Conservation (phyloP, 1,140 invertebrate species). For the Nasonia longicornis region DNA sequence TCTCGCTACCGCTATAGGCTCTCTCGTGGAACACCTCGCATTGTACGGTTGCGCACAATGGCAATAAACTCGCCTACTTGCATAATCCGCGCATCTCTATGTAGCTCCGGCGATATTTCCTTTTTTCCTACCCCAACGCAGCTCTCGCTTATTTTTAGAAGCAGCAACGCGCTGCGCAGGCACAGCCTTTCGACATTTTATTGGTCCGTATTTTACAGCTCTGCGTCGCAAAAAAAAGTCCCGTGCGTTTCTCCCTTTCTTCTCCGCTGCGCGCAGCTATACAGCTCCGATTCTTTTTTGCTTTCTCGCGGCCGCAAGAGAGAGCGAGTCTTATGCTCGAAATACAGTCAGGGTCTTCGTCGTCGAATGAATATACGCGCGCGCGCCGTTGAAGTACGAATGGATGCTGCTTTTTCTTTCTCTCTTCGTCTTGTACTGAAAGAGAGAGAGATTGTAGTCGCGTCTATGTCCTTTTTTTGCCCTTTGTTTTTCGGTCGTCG, state of each 20-base stretch:
- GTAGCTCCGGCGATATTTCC: neutral
- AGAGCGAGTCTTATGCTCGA: neutral
- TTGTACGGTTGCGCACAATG: neutral
- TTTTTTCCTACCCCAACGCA: neutral
- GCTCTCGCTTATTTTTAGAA: slow-evolving; percentile 19
- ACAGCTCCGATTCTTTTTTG: neutral
- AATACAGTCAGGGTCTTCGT: slow-evolving; percentile 3
- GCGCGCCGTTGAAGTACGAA: neutral
- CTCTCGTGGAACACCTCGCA: neutral
- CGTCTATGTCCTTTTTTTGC: neutral
- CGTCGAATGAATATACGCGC: neutral
- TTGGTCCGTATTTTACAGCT: slow-evolving; percentile 34
- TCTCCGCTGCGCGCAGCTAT: neutral
- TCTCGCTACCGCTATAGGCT: neutral
- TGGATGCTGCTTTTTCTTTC: neutral
- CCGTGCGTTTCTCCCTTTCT: slow-evolving; percentile 5
- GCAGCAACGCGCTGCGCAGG: neutral
- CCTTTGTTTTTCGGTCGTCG: neutral
- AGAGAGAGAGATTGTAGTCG: neutral
- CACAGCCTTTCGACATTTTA: slow-evolving; percentile 10
- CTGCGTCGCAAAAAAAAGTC: neutral
- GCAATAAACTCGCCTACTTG: slow-evolving; percentile 27
- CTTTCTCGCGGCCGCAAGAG: neutral
- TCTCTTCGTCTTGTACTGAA: neutral
- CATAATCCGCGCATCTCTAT: slow-evolving; percentile 10